A percentile compares a stretch with the other conserved stretches of the same genome.
phyloP scores from a whole-genome alignment of 2,113 vertebrate species.

The Psilopogon haemacephalus region DNA sequence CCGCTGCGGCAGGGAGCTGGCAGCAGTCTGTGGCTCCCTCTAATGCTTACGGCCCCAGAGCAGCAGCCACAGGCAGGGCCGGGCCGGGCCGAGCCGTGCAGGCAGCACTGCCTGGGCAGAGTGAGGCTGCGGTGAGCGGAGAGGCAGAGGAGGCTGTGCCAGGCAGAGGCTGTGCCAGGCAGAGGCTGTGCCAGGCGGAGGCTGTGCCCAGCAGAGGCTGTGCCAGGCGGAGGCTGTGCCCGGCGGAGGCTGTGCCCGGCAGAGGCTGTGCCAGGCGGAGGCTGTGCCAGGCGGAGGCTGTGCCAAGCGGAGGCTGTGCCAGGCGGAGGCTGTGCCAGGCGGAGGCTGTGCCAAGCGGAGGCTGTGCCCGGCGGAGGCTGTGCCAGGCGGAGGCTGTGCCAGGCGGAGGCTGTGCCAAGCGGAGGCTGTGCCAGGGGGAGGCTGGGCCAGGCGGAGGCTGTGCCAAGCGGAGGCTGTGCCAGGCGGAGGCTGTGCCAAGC shows the following conservation, averaged over 20 bases:
- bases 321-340: neutral
- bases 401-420: no score
- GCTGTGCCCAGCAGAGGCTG: no score
- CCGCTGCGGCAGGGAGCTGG: rapidly evolving
- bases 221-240: no score
- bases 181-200: no score
- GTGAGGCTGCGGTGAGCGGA: neutral
- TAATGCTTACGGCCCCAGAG: neutral
- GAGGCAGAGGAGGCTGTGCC: rapidly evolving
- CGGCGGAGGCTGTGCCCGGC: neutral
- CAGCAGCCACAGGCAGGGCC: neutral
- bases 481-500: no score
- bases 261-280: neutral
- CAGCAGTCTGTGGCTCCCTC: conserved; percentile 52
- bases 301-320: no score
- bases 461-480: no score
- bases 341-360: no score
- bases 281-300: neutral
- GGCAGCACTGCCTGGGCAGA: no score
- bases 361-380: neutral
- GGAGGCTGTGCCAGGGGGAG: no score
- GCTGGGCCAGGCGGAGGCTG: no score
- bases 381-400: neutral
- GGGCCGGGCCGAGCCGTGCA: neutral
- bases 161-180: no score